These are phyloP conservation scores for Dendrocincla fuliginosa DNA, from an alignment of 2,797 vertebrate species.

Conservation along the genomic window DNA sequence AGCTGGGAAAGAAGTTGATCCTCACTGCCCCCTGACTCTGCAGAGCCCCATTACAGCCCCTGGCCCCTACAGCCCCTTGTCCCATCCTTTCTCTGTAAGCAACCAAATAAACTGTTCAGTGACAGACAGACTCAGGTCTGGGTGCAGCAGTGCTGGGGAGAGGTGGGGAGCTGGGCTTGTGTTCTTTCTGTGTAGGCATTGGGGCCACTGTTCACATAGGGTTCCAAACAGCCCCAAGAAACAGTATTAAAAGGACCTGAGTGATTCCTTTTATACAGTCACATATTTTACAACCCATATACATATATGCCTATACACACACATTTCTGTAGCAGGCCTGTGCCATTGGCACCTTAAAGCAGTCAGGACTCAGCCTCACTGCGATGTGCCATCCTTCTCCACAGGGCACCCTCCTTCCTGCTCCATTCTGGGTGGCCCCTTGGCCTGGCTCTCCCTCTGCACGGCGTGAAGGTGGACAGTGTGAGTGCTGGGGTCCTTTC, in stretches of 20 bases:
- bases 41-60: background rate
- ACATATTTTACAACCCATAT: slow-evolving; percentile 65
- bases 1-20: background rate
- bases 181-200: background rate
- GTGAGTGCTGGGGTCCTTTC: slow-evolving; percentile 80
- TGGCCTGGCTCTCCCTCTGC: slow-evolving; percentile 65
- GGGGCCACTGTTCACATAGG: background rate
- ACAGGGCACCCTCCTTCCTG: background rate
- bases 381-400: background rate
- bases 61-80: background rate
- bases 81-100: background rate
- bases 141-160: background rate
- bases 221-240: background rate
- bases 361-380: background rate
- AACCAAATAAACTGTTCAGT: slow-evolving; percentile 32
- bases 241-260: background rate
- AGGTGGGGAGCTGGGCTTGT: background rate
- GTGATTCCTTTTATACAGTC: slow-evolving; percentile 48
- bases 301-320: slow-evolving; percentile 58
- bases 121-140: background rate
- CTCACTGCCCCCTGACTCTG: background rate
- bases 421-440: background rate
- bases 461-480: slow-evolving; percentile 82
- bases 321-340: background rate
- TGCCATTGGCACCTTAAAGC: fast-evolving